These are phyloP conservation scores for Sebastiscus tertius DNA, from an alignment of 2,797 vertebrate species.

Conservation along the genomic window DNA sequence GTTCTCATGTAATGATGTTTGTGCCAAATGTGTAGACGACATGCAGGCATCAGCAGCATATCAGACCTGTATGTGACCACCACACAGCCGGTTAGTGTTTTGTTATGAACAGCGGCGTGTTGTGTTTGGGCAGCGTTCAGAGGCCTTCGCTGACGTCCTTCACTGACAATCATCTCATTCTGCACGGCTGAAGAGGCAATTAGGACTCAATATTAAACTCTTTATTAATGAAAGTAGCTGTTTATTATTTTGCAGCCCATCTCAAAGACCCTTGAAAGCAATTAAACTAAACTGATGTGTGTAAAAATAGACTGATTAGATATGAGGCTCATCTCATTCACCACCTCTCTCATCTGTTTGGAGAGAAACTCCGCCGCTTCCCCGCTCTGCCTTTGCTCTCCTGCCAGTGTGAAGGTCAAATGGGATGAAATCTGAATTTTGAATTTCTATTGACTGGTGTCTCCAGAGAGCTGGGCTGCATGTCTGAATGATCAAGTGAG, in stretches of 20 bases:
- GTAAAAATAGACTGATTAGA: conserved; percentile 68
- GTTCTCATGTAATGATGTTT: conserved; percentile 19
- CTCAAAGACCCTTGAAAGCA: conserved; percentile 71
- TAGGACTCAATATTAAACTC: conserved; percentile 64
- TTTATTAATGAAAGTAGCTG: conserved; percentile 69
- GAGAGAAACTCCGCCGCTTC: conserved; percentile 23
- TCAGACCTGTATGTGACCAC: conserved; percentile 6
- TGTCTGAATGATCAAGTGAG: conserved; percentile 57
- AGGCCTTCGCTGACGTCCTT: conserved; percentile 45
- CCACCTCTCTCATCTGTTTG: conserved; percentile 39
- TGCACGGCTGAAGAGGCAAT: conserved; percentile 54
- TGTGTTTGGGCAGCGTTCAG: conserved; percentile 19
- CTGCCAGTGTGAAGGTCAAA: conserved; percentile 70
- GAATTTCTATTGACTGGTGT: conserved; percentile 63
- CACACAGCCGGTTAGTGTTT: conserved; percentile 2
- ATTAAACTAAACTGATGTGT: conserved; percentile 71
- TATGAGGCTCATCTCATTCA: conserved; percentile 33
- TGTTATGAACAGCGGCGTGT: conserved; percentile 14
- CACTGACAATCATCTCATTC: conserved; percentile 53
- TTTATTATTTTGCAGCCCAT: conserved; percentile 68
- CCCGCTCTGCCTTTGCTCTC: conserved; percentile 20
- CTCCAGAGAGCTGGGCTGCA: conserved; percentile 29
- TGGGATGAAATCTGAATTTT: conserved; percentile 74
- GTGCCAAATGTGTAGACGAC: conserved; percentile 12
- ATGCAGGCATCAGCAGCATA: conserved; percentile 1